Evolutionary conservation across 1,140 invertebrate genomes (phyloP).

Genomic region (Phortica variegata): DNA sequence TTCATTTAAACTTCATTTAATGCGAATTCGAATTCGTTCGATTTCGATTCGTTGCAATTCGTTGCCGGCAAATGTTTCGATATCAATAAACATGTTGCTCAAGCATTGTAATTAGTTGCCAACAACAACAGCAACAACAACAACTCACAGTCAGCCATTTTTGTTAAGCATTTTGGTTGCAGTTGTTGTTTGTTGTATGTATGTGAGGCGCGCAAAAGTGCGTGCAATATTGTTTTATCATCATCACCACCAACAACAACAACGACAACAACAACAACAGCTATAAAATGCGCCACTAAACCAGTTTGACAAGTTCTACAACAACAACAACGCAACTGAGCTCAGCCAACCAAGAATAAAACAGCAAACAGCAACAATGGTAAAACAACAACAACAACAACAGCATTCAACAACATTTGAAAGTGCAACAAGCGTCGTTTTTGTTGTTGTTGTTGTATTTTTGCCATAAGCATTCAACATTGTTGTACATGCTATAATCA

Average conservation of each 20-base stretch:
- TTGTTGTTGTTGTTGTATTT: not conserved
- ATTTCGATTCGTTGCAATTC: too few relatives aligned
- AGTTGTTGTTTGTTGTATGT: too few relatives aligned
- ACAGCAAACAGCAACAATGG: not conserved
- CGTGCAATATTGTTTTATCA: too few relatives aligned
- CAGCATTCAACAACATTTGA: conserved; percentile 55
- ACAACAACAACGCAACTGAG: too few relatives aligned
- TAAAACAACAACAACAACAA: too few relatives aligned
- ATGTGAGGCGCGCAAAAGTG: too few relatives aligned
- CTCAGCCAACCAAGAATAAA: conserved; percentile 10
- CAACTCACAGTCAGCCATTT: not conserved
- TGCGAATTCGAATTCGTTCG: too few relatives aligned
- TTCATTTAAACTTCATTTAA: too few relatives aligned
- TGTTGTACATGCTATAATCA: conserved; percentile 20
- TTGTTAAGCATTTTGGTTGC: too few relatives aligned
- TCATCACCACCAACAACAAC: conserved; percentile 2
- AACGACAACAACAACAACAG: not conserved
- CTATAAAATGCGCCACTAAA: conserved; percentile 17
- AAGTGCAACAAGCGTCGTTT: conserved; percentile 43
- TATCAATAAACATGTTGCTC: conserved; percentile 4
- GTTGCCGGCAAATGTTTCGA: too few relatives aligned
- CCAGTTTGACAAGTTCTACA: conserved; percentile 45
- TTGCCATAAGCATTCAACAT: conserved; percentile 1
- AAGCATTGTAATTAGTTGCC: not conserved
- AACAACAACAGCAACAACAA: conserved; percentile 3